Evolutionary conservation across 1,140 invertebrate species (phyloP).

Genomic region (Phymorhynchus buccinoides): DNA sequence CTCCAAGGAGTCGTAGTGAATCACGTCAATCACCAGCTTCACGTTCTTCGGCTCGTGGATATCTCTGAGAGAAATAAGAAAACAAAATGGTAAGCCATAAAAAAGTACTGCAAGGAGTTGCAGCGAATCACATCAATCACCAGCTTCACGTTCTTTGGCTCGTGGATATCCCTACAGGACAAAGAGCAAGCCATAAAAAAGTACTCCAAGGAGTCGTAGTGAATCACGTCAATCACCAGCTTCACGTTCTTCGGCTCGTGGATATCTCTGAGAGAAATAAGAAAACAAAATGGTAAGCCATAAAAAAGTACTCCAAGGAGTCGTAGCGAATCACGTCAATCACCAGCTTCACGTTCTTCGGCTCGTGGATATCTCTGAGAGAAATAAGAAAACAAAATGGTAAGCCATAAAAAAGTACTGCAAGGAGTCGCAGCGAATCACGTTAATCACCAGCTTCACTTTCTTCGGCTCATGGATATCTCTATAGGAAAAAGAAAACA

Average conservation of each 20-base stretch:
- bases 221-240: conserved; percentile 96
- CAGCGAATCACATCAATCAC: conserved; percentile 98
- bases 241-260: conserved; percentile 95
- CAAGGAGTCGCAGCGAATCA: conserved; percentile 94
- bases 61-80: conserved; percentile 78
- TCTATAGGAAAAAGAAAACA: conserved; percentile 74
- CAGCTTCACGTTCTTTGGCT: conserved; percentile 95
- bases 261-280: too few species aligned
- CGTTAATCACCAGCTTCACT: conserved; percentile 97
- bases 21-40: conserved; percentile 96
- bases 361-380: conserved; percentile 89
- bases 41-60: conserved; percentile 96
- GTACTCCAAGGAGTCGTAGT: conserved; percentile 94
- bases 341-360: conserved; percentile 94
- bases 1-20: conserved; percentile 92
- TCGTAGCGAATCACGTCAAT: conserved; percentile 98
- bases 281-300: background rate
- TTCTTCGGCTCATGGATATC: conserved; percentile 95
- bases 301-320: conserved; percentile 74
- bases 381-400: background rate
- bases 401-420: too few species aligned
- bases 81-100: background rate
- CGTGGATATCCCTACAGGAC: conserved; percentile 86
- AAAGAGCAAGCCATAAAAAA: too few species aligned
- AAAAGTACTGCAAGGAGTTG: conserved; percentile 78